These are phyloP conservation scores for Equus przewalskii DNA, from an alignment of 2,113 vertebrate species.

Conservation along the genomic window DNA sequence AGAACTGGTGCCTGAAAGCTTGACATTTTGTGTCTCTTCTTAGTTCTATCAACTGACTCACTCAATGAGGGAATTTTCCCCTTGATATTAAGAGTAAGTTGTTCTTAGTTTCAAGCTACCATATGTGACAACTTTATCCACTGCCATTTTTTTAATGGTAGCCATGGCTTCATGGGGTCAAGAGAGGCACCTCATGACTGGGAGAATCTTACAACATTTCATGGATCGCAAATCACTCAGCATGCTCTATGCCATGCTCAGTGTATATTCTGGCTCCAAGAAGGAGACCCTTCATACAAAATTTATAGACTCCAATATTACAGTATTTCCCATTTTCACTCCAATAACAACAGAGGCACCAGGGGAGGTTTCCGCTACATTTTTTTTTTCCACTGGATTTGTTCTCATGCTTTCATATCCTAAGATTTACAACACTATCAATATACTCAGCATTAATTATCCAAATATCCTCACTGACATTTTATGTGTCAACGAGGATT, in stretches of 20 bases:
- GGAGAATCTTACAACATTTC: slow-evolving; percentile 19
- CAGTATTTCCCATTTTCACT: slow-evolving; percentile 49
- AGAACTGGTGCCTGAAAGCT: neutral
- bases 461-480: neutral
- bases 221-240: slow-evolving; percentile 10
- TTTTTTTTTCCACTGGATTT: neutral
- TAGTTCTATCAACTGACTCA: neutral
- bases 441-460: slow-evolving; percentile 19
- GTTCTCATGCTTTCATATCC: neutral
- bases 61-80: neutral
- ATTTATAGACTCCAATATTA: slow-evolving; percentile 18
- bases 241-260: neutral
- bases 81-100: neutral
- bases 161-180: neutral
- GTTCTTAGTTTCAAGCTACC: neutral
- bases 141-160: neutral
- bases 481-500: neutral
- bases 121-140: neutral
- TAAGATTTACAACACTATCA: neutral
- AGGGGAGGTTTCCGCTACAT: neutral
- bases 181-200: neutral
- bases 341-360: neutral
- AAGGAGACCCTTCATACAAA: slow-evolving; percentile 55
- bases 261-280: slow-evolving; percentile 35
- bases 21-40: neutral